phyloP scores from a whole-genome alignment of 2,113 vertebrate species.

The Hepsetus odoe region DNA sequence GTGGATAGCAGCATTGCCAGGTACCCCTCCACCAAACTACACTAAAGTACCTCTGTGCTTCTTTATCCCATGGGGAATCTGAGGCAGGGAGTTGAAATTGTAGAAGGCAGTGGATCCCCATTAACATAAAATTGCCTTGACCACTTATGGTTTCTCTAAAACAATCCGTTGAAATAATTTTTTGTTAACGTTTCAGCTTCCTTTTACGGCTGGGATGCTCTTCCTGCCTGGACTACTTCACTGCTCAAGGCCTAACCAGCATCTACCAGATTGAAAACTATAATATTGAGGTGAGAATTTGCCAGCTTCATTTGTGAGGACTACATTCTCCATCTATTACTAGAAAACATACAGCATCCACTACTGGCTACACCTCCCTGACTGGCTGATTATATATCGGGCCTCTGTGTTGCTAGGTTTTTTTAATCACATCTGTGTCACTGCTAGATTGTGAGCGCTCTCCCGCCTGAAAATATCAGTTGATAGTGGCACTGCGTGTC shows the following conservation, averaged over 20 bases:
- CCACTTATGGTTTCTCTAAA: neutral
- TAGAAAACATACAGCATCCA: no score
- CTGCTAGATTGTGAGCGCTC: no score
- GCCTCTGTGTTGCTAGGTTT: no score
- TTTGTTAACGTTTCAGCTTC: constrained; percentile 82
- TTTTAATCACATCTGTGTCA: no score
- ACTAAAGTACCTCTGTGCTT: no score
- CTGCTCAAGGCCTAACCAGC: constrained; percentile 97
- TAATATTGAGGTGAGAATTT: constrained; percentile 96
- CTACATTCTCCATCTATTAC: no score
- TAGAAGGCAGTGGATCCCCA: neutral
- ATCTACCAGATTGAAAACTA: constrained; percentile 99
- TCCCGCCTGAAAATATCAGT: no score
- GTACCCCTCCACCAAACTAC: constrained; percentile 70
- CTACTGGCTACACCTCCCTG: neutral
- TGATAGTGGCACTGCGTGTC: no score
- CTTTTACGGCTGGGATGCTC: constrained; percentile 98
- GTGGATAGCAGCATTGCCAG: constrained; percentile 99
- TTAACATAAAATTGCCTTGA: neutral
- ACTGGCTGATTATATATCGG: neutral
- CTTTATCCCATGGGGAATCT: no score
- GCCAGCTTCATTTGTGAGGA: constrained; percentile 60
- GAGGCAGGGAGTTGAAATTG: neutral
- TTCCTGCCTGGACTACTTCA: constrained; percentile 99
- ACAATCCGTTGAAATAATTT: neutral